Percentiles rank a stretch among this genome's conserved stretches.
Conservation (phyloP, 2,888 invertebrate species). For the Stenichneumon culpator region DNA sequence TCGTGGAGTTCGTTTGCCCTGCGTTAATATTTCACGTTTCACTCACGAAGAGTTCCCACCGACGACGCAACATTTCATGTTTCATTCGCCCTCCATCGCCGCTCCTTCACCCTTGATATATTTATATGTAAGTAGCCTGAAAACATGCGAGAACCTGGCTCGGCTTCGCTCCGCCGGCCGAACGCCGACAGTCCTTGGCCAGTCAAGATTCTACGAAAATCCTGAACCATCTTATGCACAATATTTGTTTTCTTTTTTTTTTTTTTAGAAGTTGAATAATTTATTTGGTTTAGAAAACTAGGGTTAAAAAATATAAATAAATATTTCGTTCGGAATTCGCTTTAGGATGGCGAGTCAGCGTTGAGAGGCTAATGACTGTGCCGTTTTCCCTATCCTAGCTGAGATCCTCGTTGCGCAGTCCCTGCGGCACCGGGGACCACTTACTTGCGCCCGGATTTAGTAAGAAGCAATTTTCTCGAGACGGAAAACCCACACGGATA, state of each 20-base stretch:
- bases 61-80: conserved; percentile 33
- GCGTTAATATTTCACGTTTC: conserved; percentile 56
- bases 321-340: neutral
- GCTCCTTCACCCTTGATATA: neutral
- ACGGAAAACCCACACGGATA: conserved; percentile 7
- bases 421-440: conserved; percentile 8
- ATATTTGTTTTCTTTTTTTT: neutral
- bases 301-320: neutral
- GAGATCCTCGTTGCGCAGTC: conserved; percentile 23
- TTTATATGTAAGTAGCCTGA: conserved; percentile 2
- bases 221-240: neutral
- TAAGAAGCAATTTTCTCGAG: conserved; percentile 51
- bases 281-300: neutral
- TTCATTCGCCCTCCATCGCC: conserved; percentile 39
- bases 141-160: neutral
- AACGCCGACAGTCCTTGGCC: neutral
- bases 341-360: neutral
- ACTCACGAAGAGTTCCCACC: conserved; percentile 21
- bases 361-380: neutral
- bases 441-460: conserved; percentile 34
- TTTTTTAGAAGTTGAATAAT: neutral
- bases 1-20: conserved; percentile 48
- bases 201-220: neutral
- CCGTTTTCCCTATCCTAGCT: neutral
- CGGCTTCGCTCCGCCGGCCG: neutral